phyloP scores from a whole-genome alignment of 2,888 invertebrate genomes.

The Brenthis daphne region DNA sequence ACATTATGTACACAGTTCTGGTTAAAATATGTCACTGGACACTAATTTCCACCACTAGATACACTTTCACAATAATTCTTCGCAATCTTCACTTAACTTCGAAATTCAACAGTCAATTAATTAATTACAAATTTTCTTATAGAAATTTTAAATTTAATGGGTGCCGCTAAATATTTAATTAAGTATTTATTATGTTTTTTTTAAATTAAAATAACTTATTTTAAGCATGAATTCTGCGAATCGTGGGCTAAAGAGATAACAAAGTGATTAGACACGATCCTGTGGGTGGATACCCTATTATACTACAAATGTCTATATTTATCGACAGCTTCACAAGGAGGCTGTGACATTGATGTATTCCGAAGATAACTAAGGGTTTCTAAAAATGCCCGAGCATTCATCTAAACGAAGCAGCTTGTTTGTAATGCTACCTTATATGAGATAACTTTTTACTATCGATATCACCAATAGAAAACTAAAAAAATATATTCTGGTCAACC shows the following conservation, averaged over 20 bases:
- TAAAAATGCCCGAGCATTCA: conserved; percentile 11
- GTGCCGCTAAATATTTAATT: too few relatives aligned
- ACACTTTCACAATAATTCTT: too few relatives aligned
- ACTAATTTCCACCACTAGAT: too few relatives aligned
- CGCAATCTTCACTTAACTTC: too few relatives aligned
- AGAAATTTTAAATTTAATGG: too few relatives aligned
- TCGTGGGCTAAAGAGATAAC: conserved; percentile 15
- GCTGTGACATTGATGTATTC: conserved; percentile 29
- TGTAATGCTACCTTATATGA: neutral
- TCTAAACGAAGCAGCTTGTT: conserved; percentile 9
- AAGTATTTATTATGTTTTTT: neutral
- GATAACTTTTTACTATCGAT: neutral
- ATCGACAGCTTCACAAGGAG: conserved; percentile 18
- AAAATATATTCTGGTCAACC: neutral
- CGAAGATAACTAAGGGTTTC: conserved; percentile 23
- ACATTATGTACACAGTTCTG: too few relatives aligned
- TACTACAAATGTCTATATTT: conserved; percentile 31
- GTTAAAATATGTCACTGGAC: too few relatives aligned
- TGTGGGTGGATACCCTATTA: conserved; percentile 29
- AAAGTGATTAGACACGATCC: conserved; percentile 29
- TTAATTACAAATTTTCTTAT: too few relatives aligned
- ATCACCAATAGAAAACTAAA: neutral
- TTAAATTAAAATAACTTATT: neutral
- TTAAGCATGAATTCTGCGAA: conserved; percentile 2
- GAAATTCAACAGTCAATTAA: too few relatives aligned